Evolutionary conservation across 2,888 invertebrate genomes (phyloP), one percentile per base, ranked within the genome.

Genomic region (Anticlea derivata): DNA sequence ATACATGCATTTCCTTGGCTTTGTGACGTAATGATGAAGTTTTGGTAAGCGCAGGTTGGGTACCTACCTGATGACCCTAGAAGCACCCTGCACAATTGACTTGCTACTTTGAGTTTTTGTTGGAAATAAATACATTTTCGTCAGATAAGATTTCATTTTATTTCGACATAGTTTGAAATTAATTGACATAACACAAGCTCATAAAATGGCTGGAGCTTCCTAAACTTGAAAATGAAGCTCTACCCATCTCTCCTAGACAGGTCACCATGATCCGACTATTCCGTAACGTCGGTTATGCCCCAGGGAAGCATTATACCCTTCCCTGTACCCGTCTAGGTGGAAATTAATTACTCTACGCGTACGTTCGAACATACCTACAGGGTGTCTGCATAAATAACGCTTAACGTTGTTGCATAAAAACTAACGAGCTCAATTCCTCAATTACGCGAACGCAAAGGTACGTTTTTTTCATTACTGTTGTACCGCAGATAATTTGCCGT

Each of bases 281-380:
- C 33, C 43, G 51, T 49, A 43, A 39, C 44, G 49, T 45, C 50
- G 44, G 50, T 44, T 47, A 45, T 33, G 35, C 53, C 48, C 35
- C 26, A 5, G 47, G 40, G 45, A 41, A 22, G 22, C 52, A 50
- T 50, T 56, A 56, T 41, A 49, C 51, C 58, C 58, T 54, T 27
- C 46, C 41, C 50, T 50, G 29, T 50, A 40, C 51, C 45, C 47
- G 49, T 49, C 50, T 50, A 50, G 54, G 47, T 50, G 45, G 54
- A 58, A 59, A 59, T 61, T 59, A 59, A 61, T 61, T 61, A 59
- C 48, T 47, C 7, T 39, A 30, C 23, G 29, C 20, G 27, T 17
- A 53, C 27, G 29, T 34, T 23, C 12, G 27, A 12, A 53, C 27
- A 34, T 40, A 47, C 10, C 23, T 41, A 38, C 43, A 35, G 27